phyloP scores from a whole-genome alignment of 1,140 invertebrate genomes.

The Drosophila hydei region DNA sequence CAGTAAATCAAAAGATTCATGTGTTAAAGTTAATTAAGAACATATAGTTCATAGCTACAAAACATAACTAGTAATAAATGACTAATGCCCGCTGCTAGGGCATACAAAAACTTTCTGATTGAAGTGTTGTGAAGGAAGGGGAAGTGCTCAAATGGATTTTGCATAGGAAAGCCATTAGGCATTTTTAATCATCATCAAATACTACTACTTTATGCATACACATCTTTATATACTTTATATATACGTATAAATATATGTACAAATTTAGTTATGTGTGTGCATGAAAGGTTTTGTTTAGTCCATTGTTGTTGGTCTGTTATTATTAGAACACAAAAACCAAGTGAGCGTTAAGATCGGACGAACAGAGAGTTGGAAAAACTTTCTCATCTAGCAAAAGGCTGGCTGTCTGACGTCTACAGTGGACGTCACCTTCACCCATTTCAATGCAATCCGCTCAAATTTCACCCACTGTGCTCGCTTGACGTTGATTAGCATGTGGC shows the following conservation, averaged over 20 bases:
- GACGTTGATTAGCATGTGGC: slow-evolving; percentile 77
- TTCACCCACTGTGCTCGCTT: slow-evolving; percentile 60
- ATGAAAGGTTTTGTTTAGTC: slow-evolving; percentile 40
- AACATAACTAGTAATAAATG: no score
- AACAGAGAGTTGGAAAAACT: slow-evolving; percentile 58
- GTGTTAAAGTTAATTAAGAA: no score
- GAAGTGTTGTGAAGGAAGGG: slow-evolving; percentile 63
- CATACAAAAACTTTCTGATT: slow-evolving; percentile 66
- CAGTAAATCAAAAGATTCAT: no score
- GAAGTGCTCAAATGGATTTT: slow-evolving; percentile 59
- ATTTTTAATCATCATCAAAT: slow-evolving; percentile 57
- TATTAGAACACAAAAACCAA: slow-evolving; percentile 81
- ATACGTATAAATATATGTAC: neutral
- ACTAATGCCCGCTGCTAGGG: no score
- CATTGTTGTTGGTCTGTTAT: slow-evolving; percentile 52
- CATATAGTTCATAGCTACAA: no score
- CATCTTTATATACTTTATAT: no score
- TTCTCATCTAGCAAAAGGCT: slow-evolving; percentile 59
- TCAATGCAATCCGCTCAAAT: slow-evolving; percentile 55
- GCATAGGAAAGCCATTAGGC: slow-evolving; percentile 76
- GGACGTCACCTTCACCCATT: slow-evolving; percentile 78
- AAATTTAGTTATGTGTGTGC: neutral
- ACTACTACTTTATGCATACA: no score
- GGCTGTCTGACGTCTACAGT: slow-evolving; percentile 3
- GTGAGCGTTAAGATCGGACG: slow-evolving; percentile 75